These are phyloP conservation scores for Adelognathus sp. DNA, from an alignment of 2,888 invertebrate genomes.

Conservation along the genomic window DNA sequence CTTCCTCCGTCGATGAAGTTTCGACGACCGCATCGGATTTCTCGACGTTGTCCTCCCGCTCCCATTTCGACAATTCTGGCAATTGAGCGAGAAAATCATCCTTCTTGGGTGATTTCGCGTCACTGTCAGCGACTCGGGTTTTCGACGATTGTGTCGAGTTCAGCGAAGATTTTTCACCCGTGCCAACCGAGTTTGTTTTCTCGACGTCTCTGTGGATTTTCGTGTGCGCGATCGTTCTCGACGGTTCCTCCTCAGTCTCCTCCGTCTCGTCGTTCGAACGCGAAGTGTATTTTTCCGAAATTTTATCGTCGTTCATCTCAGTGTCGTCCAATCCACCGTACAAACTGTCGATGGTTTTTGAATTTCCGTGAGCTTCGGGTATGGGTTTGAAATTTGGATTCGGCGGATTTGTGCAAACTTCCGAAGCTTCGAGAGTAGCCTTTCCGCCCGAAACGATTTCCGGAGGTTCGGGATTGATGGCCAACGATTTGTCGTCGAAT, in stretches of 20 bases:
- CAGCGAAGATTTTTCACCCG: neutral
- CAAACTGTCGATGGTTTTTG: slow-evolving; percentile 76
- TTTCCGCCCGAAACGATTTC: slow-evolving; percentile 64
- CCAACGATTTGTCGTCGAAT: slow-evolving; percentile 76
- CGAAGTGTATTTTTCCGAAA: slow-evolving; percentile 72
- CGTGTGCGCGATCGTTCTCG: too few species aligned
- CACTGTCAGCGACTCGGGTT: slow-evolving; percentile 49
- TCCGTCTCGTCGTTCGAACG: slow-evolving; percentile 69
- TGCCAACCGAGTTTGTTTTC: neutral
- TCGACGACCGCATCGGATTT: slow-evolving; percentile 81
- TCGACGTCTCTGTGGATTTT: too few species aligned
- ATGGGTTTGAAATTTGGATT: slow-evolving; percentile 79
- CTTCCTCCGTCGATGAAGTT: slow-evolving; percentile 76
- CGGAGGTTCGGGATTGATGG: slow-evolving; percentile 78
- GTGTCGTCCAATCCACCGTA: slow-evolving; percentile 79
- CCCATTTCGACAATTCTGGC: slow-evolving; percentile 95
- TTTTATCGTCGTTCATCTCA: slow-evolving; percentile 71
- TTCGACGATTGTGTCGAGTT: slow-evolving; percentile 32
- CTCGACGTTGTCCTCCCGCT: slow-evolving; percentile 84
- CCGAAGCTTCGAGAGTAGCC: slow-evolving; percentile 61
- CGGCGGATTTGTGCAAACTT: slow-evolving; percentile 76
- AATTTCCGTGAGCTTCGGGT: slow-evolving; percentile 71
- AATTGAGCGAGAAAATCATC: slow-evolving; percentile 87
- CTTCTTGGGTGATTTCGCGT: slow-evolving; percentile 74
- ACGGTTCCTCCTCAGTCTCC: slow-evolving; percentile 79